Percentiles rank a stretch among this genome's conserved stretches.
phyloP scores from a whole-genome alignment of 2,888 invertebrate species.

The Oscheius sp. region DNA sequence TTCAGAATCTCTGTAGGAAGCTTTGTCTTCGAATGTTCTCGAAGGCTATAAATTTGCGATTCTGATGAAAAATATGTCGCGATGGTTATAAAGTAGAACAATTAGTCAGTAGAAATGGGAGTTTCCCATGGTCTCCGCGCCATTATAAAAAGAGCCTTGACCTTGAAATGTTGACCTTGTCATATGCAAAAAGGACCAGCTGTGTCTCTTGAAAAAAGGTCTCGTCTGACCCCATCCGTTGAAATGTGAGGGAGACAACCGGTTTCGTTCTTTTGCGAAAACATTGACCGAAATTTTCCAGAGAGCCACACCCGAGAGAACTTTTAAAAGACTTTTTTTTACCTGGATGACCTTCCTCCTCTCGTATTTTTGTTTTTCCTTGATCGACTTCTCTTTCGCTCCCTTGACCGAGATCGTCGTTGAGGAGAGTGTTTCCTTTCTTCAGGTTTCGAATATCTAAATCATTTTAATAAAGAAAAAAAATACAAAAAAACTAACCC shows the following conservation, averaged over 20 bases:
- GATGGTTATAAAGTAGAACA: no score
- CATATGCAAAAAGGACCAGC: neutral
- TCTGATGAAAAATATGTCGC: no score
- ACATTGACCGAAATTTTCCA: slow-evolving; percentile 16
- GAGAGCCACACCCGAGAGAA: neutral
- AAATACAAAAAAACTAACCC: no score
- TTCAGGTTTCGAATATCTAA: neutral
- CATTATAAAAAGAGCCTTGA: neutral
- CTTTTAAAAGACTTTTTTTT: neutral
- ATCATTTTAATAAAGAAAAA: neutral
- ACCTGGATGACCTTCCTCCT: slow-evolving; percentile 16
- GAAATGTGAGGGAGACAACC: neutral
- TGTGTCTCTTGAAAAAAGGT: neutral
- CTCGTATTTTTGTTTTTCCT: neutral
- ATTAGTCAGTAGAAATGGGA: no score
- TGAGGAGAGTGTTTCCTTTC: neutral
- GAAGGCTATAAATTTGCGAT: no score
- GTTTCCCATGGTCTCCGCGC: no score
- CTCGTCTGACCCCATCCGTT: neutral
- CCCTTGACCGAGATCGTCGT: slow-evolving; percentile 1
- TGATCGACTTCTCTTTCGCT: neutral
- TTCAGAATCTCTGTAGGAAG: no score
- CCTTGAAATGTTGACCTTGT: neutral
- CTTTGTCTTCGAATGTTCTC: no score
- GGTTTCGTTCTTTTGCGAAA: slow-evolving; percentile 12